Percentiles rank a stretch among this genome's conserved stretches.
These are phyloP conservation scores for Saturnia japonica DNA, from an alignment of 2,888 invertebrate genomes.

Conservation along the genomic window DNA sequence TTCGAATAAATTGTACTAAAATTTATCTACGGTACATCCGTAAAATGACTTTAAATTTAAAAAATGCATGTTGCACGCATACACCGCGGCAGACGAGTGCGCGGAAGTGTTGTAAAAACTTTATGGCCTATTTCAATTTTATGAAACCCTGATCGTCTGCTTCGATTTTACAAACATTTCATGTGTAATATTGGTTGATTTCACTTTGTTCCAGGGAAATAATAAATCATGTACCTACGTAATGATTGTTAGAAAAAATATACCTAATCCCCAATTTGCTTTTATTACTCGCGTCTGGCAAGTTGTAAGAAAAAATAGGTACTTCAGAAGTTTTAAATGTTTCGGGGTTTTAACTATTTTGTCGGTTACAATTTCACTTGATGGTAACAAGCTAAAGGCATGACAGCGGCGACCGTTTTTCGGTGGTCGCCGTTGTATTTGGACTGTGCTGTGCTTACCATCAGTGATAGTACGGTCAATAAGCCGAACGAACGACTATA, in stretches of 20 bases:
- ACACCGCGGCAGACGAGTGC: background rate
- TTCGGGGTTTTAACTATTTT: no score
- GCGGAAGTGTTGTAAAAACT: background rate
- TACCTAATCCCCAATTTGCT: background rate
- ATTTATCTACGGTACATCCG: background rate
- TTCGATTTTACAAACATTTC: background rate
- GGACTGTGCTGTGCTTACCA: no score
- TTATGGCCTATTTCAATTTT: background rate
- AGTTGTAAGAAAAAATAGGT: no score
- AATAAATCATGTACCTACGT: background rate
- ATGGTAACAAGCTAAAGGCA: no score
- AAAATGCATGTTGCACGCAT: background rate
- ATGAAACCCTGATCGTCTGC: background rate
- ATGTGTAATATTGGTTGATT: background rate
- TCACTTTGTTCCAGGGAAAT: background rate
- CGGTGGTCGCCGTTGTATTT: no score
- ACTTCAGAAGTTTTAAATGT: no score
- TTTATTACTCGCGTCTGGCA: conserved; percentile 1
- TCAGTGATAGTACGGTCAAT: no score
- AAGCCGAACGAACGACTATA: no score
- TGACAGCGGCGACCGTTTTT: no score
- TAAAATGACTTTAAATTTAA: background rate
- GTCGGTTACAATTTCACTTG: no score
- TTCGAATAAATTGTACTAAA: no score
- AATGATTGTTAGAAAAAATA: background rate